Evolutionary conservation across 2,888 invertebrate genomes (phyloP).

Genomic region (Synergus japonicus): DNA sequence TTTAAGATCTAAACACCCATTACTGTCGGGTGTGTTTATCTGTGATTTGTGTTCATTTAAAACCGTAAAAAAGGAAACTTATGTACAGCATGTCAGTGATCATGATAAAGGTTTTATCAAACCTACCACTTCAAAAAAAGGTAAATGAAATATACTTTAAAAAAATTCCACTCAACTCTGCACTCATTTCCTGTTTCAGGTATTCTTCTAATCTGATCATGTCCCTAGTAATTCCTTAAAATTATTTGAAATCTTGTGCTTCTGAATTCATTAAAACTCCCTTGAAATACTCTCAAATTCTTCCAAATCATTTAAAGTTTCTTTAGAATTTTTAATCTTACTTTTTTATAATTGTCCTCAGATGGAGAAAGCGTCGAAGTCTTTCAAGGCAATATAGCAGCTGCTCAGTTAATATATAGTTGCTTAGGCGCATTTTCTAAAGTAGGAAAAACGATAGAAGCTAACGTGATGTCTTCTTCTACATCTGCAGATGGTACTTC

Average conservation of each 20-base stretch:
- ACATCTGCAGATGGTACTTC: conserved; percentile 75
- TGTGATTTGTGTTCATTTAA: conserved; percentile 80
- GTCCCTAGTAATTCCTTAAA: too few species aligned
- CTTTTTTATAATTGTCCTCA: conserved; percentile 31
- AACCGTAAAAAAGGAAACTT: conserved; percentile 80
- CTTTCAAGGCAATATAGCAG: conserved; percentile 74
- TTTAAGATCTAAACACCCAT: conserved; percentile 79
- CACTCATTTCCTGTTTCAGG: too few species aligned
- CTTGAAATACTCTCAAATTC: too few species aligned
- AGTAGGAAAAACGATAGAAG: conserved; percentile 71
- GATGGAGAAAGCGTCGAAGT: conserved; percentile 71
- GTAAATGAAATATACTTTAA: conserved; percentile 51
- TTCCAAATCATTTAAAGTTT: too few species aligned
- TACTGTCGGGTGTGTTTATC: conserved; percentile 76
- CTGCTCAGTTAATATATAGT: conserved; percentile 75
- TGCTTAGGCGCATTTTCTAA: conserved; percentile 74
- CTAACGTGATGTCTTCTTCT: conserved; percentile 74
- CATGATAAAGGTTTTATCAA: conserved; percentile 79
- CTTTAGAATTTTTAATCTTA: too few species aligned
- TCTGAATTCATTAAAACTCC: too few species aligned
- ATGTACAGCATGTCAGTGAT: conserved; percentile 79
- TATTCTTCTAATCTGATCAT: too few species aligned
- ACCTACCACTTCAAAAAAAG: conserved; percentile 64
- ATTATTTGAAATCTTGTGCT: too few species aligned
- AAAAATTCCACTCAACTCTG: too few species aligned